phyloP scores from a whole-genome alignment of 2,888 invertebrate genomes.

The Orthosia cruda region DNA sequence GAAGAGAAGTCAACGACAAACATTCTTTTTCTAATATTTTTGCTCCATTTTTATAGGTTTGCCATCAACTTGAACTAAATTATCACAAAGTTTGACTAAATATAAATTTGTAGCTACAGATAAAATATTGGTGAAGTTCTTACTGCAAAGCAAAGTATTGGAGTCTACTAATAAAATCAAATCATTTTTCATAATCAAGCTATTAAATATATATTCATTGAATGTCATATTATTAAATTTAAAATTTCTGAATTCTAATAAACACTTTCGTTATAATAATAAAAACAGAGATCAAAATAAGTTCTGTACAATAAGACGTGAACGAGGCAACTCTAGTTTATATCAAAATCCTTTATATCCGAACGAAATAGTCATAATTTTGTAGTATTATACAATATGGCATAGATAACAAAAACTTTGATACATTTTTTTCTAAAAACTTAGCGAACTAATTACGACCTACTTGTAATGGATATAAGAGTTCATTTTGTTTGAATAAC shows the following conservation, averaged over 20 bases:
- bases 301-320: slow-evolving; percentile 54
- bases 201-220: slow-evolving; percentile 40
- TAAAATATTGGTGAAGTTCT: slow-evolving; percentile 35
- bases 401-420: slow-evolving; percentile 8
- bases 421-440: slow-evolving; percentile 8
- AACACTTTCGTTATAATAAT: slow-evolving; percentile 37
- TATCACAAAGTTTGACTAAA: slow-evolving; percentile 64
- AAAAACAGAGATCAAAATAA: slow-evolving; percentile 63
- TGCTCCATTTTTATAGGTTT: slow-evolving; percentile 29
- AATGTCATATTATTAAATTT: slow-evolving; percentile 34
- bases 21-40: slow-evolving; percentile 46
- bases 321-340: slow-evolving; percentile 25
- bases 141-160: slow-evolving; percentile 39
- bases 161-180: slow-evolving; percentile 39
- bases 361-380: slow-evolving; percentile 9
- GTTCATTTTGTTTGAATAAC: slow-evolving; percentile 1
- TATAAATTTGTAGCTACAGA: slow-evolving; percentile 34
- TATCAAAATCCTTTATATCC: slow-evolving; percentile 13
- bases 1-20: slow-evolving; percentile 46
- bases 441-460: slow-evolving; percentile 1
- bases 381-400: slow-evolving; percentile 26
- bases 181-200: slow-evolving; percentile 36
- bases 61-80: slow-evolving; percentile 43
- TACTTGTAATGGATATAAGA: background rate
- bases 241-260: slow-evolving; percentile 45